A percentile compares a stretch with the other conserved stretches of the same genome.
Conservation (phyloP, 1,140 invertebrate species). For the Babylonia areolata region DNA sequence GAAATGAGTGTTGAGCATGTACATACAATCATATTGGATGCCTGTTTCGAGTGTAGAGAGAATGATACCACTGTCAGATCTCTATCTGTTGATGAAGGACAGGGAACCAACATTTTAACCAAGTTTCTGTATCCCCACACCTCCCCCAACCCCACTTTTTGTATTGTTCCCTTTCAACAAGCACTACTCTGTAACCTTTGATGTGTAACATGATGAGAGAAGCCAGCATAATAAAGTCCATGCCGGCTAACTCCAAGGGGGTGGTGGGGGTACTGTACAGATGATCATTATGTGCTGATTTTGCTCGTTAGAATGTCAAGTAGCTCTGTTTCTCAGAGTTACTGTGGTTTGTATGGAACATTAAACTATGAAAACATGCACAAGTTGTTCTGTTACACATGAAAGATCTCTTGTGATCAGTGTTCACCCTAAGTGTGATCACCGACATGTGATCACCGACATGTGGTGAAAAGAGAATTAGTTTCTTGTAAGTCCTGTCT, state of each 20-base stretch:
- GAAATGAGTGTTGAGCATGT: background rate
- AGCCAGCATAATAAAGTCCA: background rate
- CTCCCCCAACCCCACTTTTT: too few relatives aligned
- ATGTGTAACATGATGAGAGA: background rate
- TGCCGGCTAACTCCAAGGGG: background rate
- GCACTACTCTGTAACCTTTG: background rate
- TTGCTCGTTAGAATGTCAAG: background rate
- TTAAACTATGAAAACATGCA: constrained; percentile 5
- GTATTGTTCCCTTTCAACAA: background rate
- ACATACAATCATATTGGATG: background rate
- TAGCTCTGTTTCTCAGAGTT: background rate
- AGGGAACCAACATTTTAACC: background rate
- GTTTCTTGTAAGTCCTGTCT: too few relatives aligned
- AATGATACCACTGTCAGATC: background rate
- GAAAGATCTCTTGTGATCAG: too few relatives aligned
- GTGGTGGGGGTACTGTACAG: background rate
- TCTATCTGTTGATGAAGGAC: background rate
- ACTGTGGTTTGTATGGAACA: background rate
- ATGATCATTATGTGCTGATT: constrained; percentile 3
- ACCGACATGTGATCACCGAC: too few relatives aligned
- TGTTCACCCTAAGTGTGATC: too few relatives aligned
- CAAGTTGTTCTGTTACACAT: too few relatives aligned
- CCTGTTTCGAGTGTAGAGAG: background rate
- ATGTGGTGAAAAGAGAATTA: too few relatives aligned
- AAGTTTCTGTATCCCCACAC: background rate